Conservation (phyloP, 2,797 vertebrate genomes). For the Sebastes kiyomatsui region DNA sequence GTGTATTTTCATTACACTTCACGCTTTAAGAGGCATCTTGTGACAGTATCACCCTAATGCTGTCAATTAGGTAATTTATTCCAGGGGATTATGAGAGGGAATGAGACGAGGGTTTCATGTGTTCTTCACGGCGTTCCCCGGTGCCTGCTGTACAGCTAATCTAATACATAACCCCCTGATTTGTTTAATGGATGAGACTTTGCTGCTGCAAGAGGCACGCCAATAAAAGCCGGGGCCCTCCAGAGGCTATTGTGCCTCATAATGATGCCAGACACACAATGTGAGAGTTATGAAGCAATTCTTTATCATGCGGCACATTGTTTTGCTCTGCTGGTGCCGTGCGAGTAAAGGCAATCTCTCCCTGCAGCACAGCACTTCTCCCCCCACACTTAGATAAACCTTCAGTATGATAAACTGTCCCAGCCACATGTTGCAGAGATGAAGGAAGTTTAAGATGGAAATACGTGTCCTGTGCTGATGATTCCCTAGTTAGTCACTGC, state of each 20-base stretch:
- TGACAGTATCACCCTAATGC: conserved; percentile 75
- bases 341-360: conserved; percentile 77
- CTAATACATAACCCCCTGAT: conserved; percentile 85
- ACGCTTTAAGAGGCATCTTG: conserved; percentile 65
- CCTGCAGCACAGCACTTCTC: conserved; percentile 70
- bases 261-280: conserved; percentile 85
- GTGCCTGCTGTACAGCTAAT: conserved; percentile 79
- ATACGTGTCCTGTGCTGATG: conserved; percentile 28
- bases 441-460: conserved; percentile 50
- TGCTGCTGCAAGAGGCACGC: conserved; percentile 77
- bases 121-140: conserved; percentile 69
- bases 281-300: conserved; percentile 84
- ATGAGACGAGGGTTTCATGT: conserved; percentile 66
- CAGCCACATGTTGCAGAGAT: conserved; percentile 65
- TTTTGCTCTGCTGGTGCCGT: conserved; percentile 75
- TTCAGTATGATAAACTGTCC: conserved; percentile 73
- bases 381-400: conserved; percentile 75
- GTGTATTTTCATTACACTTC: conserved; percentile 75
- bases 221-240: conserved; percentile 82
- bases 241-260: conserved; percentile 82
- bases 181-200: conserved; percentile 86
- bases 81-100: conserved; percentile 72
- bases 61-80: conserved; percentile 81
- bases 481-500: conserved; percentile 24
- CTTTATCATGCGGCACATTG: conserved; percentile 82